Evolutionary conservation across 2,888 invertebrate species (phyloP).

Genomic region (Fissipunctia ypsillon): DNA sequence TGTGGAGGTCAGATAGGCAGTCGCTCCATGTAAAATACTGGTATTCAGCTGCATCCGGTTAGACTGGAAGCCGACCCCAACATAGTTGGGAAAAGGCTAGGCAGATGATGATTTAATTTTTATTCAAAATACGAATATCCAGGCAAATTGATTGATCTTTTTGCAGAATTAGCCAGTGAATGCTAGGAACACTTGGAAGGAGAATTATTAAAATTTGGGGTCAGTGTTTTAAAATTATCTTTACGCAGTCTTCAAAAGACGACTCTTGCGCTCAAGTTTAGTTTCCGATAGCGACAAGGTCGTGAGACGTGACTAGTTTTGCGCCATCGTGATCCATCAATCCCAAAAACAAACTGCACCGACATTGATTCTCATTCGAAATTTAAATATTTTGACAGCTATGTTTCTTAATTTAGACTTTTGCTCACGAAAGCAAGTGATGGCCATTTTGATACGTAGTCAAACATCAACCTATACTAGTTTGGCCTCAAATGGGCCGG

Average conservation of each 20-base stretch:
- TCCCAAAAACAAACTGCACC: conserved; percentile 47
- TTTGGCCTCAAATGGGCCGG: conserved; percentile 51
- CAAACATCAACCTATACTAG: conserved; percentile 38
- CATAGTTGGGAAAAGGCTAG: no score
- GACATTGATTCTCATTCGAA: conserved; percentile 48
- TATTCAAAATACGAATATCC: no score
- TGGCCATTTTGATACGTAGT: conserved; percentile 55
- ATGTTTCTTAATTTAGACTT: conserved; percentile 42
- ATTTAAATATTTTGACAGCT: conserved; percentile 41
- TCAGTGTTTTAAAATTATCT: conserved; percentile 1
- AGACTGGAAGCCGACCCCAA: no score
- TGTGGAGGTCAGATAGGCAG: no score
- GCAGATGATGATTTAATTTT: no score
- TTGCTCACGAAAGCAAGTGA: conserved; percentile 43
- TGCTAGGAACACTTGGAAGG: not conserved
- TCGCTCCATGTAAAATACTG: no score
- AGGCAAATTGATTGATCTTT: not conserved
- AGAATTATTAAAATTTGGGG: not conserved
- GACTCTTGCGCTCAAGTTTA: conserved; percentile 6
- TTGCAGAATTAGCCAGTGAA: not conserved
- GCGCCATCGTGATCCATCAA: conserved; percentile 52
- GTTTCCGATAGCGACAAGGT: conserved; percentile 38
- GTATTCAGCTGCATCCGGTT: no score
- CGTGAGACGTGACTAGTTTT: conserved; percentile 55
- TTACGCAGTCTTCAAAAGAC: not conserved